Base-by-base conservation (phyloP, 2,888 invertebrate genomes). In the Drepanosiphum platanoidis region DNA sequence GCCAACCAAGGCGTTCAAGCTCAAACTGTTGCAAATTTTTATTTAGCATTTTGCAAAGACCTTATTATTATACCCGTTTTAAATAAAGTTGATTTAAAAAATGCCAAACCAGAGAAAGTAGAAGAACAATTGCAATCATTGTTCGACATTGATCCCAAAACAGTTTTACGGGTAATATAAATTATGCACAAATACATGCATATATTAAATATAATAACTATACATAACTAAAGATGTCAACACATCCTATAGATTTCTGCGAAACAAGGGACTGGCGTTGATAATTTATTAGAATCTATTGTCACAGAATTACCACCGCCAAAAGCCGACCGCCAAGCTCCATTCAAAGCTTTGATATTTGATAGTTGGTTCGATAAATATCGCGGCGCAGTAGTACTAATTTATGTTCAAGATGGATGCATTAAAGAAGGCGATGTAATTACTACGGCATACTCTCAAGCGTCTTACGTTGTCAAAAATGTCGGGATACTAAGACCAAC, bases 11-110 rank as follows among this genome's bases (percentile, higher is more conserved):
- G 92, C 13, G 94, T 98, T 3, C 97, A 98, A 91, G 98, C 99
- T 0, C 99, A 99, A 90, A 99, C 99, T 0, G 97, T 99, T 2
- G 98, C 99, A 27, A 99, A 99, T 89, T 98, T 96, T 90, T 95
- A 96, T 89, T 90, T 98, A 87, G 98, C 99, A 0, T 95, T 95
- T 90, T 93, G 93, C 80, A 93, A 93, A 87, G 93, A 97, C 88
- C 90, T 98, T 81, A 90, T 92, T 1, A 94, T 99, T 86, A 93
- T 99, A 88, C 98, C 99, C 0, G 97, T 97, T 0, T 91, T 99
- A 58, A 99, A 99, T 90, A 99, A 99, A 92, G 96, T 99, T 86
- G 99, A 99, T 90, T 91, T 99, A 83, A 96, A 96, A 88, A 93
- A 95, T 90, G 97, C 98, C 0, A 91, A 97, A 89, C 96, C 98